These are phyloP conservation scores for Rhagonycha lutea DNA, from an alignment of 2,888 invertebrate species.

Conservation along the genomic window DNA sequence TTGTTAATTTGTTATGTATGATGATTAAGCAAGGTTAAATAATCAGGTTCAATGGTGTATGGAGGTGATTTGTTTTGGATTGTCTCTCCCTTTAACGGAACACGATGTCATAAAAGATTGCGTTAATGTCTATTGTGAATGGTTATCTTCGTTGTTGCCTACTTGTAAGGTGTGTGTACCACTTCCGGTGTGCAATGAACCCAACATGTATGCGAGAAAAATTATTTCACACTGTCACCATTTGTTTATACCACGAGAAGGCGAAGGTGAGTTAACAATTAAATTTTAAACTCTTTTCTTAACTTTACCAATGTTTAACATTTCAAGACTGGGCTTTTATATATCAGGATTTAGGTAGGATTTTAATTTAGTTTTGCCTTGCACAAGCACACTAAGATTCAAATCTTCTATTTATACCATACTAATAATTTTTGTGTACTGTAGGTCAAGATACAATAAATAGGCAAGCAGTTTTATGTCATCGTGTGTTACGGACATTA, in stretches of 20 bases:
- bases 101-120: constrained; percentile 95
- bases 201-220: constrained; percentile 86
- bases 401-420: not conserved
- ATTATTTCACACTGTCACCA: constrained; percentile 93
- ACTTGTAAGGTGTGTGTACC: constrained; percentile 88
- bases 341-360: constrained; percentile 83
- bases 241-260: constrained; percentile 89
- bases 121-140: constrained; percentile 95
- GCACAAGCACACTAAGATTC: not conserved
- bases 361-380: not conserved
- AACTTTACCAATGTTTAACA: constrained; percentile 43
- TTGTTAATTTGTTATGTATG: not conserved
- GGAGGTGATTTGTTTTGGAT: constrained; percentile 87
- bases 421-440: constrained; percentile 16
- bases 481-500: constrained; percentile 83
- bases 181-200: constrained; percentile 83
- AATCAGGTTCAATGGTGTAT: constrained; percentile 83
- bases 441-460: constrained; percentile 87
- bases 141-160: constrained; percentile 87
- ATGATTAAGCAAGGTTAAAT: not conserved
- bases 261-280: constrained; percentile 72
- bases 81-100: constrained; percentile 86
- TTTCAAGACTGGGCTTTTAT: constrained; percentile 88
- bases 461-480: constrained; percentile 91
- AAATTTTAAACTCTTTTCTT: not conserved